These are phyloP conservation scores for Rhinichthys osculus DNA, from an alignment of 2,797 vertebrate genomes.

Conservation along the genomic window DNA sequence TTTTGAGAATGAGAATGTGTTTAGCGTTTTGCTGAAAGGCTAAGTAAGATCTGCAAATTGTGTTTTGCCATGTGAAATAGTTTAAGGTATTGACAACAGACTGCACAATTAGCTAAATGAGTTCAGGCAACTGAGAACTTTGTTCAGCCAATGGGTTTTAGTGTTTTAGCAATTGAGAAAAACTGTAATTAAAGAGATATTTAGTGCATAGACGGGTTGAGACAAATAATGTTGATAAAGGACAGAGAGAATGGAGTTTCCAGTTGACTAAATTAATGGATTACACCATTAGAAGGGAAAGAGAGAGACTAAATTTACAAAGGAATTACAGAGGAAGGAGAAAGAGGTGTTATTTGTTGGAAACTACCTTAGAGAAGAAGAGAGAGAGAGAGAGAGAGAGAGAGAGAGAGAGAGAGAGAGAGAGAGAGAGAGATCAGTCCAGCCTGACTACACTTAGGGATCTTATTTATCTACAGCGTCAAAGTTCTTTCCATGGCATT, in stretches of 20 bases:
- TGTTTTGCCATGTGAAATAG: no score
- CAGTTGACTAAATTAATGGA: neutral
- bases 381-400: no score
- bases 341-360: conserved; percentile 4
- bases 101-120: no score
- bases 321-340: neutral
- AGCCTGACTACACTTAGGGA: neutral
- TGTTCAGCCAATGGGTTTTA: no score
- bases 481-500: neutral
- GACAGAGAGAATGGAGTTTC: neutral
- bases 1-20: no score
- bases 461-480: neutral
- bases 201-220: neutral
- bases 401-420: no score
- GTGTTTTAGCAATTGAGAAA: no score
- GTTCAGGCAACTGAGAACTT: no score
- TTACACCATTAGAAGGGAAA: neutral
- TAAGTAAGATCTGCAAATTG: no score
- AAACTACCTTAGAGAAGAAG: neutral
- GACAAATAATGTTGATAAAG: neutral
- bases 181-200: conserved; percentile 1
- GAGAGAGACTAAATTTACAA: neutral
- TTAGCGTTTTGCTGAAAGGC: no score
- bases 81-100: no score
- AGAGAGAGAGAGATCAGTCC: neutral